A percentile compares a stretch with the other conserved stretches of the same genome.
Conservation (phyloP, 1,140 invertebrate genomes). For the Cyrtorhinus lividipennis region DNA sequence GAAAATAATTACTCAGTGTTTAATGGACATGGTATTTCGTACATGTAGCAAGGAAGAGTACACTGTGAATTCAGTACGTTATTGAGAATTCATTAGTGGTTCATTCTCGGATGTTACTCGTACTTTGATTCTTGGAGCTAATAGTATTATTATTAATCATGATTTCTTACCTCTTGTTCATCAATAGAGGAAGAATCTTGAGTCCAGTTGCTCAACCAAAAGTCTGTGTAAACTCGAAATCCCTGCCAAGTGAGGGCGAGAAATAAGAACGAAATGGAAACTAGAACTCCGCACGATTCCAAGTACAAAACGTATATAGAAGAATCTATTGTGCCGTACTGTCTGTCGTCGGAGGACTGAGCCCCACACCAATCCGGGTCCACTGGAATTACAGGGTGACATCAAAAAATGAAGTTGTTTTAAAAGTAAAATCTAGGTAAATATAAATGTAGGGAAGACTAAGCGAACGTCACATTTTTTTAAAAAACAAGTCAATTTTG, state of each 20-base stretch:
- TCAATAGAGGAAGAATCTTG: slow-evolving; percentile 7
- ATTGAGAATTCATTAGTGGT: too few relatives aligned
- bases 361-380: slow-evolving; percentile 21
- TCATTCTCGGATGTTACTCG: too few relatives aligned
- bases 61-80: too few relatives aligned
- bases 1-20: too few relatives aligned
- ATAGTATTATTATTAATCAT: too few relatives aligned
- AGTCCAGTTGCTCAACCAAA: slow-evolving; percentile 49
- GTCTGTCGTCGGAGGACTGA: slow-evolving; percentile 39
- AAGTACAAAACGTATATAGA: slow-evolving; percentile 47
- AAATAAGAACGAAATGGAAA: slow-evolving; percentile 38
- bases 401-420: too few relatives aligned
- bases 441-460: background rate
- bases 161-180: slow-evolving; percentile 6
- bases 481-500: background rate
- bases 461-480: too few relatives aligned
- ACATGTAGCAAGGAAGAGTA: too few relatives aligned
- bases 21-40: too few relatives aligned
- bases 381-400: slow-evolving; percentile 12
- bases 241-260: slow-evolving; percentile 41
- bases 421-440: background rate
- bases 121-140: too few relatives aligned
- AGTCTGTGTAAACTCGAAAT: slow-evolving; percentile 42
- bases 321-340: slow-evolving; percentile 43
- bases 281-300: slow-evolving; percentile 40